Percentiles rank a stretch among this genome's conserved stretches.
Evolutionary conservation across 2,797 vertebrate species (phyloP).

Genomic region (Chelon auratus): DNA sequence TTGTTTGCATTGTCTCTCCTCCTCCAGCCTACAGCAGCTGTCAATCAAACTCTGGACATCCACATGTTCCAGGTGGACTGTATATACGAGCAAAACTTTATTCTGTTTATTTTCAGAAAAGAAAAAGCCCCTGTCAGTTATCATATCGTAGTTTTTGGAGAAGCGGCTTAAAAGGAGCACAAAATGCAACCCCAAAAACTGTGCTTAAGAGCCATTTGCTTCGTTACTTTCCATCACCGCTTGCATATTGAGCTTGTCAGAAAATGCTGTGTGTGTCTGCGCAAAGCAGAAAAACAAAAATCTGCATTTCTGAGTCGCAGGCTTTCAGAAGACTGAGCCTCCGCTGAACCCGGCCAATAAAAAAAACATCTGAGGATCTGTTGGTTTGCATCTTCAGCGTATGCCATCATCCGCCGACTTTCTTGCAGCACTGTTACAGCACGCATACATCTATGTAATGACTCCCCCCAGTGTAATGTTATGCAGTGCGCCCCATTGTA

Average conservation of each 20-base stretch:
- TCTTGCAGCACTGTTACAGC: constrained; percentile 67
- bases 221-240: neutral
- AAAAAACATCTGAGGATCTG: constrained; percentile 41
- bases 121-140: neutral
- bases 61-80: neutral
- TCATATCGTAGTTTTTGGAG: neutral
- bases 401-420: constrained; percentile 49
- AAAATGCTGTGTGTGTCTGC: neutral
- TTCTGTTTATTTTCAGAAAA: neutral
- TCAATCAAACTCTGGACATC: constrained; percentile 4
- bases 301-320: constrained; percentile 26
- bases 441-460: constrained; percentile 61
- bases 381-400: constrained; percentile 16
- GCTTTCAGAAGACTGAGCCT: constrained; percentile 29
- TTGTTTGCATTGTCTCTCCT: neutral
- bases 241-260: neutral
- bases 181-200: neutral
- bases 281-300: constrained; percentile 16
- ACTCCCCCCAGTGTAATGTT: constrained; percentile 59
- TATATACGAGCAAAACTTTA: neutral
- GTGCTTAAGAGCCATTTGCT: neutral
- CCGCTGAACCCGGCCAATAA: constrained; percentile 24
- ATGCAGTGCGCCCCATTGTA: constrained; percentile 40
- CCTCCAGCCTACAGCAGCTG: constrained; percentile 6
- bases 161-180: neutral